Percentiles rank a stretch among this genome's conserved stretches.
Conservation (phyloP, 2,888 invertebrate genomes). For the Busseola fusca region DNA sequence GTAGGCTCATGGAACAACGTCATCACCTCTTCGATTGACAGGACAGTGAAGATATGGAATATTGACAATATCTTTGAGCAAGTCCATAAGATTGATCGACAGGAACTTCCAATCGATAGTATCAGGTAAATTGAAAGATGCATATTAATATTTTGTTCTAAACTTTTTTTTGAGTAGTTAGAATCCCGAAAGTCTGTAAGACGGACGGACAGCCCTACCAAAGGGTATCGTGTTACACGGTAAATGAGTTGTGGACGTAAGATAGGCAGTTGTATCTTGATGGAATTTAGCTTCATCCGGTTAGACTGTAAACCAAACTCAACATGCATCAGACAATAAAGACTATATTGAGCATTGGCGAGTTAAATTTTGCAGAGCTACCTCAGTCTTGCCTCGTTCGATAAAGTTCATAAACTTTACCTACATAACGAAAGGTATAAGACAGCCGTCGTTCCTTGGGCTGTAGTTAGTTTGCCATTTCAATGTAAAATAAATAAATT, state of each 20-base stretch:
- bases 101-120: slow-evolving; percentile 97
- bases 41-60: slow-evolving; percentile 99
- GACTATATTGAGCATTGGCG: neutral
- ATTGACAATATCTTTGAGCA: slow-evolving; percentile 99
- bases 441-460: neutral
- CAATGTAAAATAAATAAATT: neutral
- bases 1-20: slow-evolving; percentile 97
- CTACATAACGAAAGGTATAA: neutral
- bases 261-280: neutral
- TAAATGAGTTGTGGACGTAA: neutral
- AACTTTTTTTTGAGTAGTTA: neutral
- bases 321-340: neutral
- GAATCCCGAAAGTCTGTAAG: neutral
- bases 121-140: slow-evolving; percentile 90
- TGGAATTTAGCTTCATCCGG: neutral
- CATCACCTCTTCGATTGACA: slow-evolving; percentile 98
- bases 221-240: neutral
- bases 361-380: neutral
- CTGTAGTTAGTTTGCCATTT: neutral
- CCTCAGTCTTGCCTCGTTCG: neutral
- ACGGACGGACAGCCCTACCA: neutral
- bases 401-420: neutral
- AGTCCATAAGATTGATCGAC: slow-evolving; percentile 98
- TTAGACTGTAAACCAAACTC: neutral
- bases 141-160: neutral